Evolutionary conservation across 2,113 vertebrate genomes (phyloP).

Genomic region (Cardinalis cardinalis): DNA sequence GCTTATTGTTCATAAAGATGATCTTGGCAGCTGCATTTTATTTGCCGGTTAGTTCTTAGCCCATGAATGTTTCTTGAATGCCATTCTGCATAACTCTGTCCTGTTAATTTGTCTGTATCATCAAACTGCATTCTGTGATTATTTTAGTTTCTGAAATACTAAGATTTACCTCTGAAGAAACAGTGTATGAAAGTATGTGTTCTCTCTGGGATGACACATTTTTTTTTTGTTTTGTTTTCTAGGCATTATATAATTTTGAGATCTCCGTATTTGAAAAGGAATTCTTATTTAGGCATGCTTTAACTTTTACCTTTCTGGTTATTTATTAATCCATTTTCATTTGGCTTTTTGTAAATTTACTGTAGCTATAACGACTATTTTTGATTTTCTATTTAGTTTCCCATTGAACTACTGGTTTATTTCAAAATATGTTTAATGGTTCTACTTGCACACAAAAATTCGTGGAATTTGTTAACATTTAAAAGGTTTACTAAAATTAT

Average conservation of each 20-base stretch:
- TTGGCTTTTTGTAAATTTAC: not conserved
- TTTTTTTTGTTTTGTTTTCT: not conserved
- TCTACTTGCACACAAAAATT: not conserved
- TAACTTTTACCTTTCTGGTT: not conserved
- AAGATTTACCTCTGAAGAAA: not conserved
- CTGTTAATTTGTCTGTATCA: not conserved
- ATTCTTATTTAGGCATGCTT: not conserved
- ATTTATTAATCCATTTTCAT: not conserved
- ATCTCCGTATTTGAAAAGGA: not conserved
- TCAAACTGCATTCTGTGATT: not conserved
- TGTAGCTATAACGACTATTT: not conserved
- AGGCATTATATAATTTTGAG: not conserved
- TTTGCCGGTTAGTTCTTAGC: not conserved
- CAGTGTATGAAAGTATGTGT: not conserved
- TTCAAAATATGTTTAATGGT: not conserved
- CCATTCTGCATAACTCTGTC: not conserved
- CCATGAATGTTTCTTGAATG: not conserved
- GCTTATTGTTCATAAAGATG: not conserved
- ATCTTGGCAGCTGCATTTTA: not conserved
- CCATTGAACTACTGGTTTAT: not conserved
- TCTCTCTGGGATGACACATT: not conserved
- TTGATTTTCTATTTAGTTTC: not conserved
- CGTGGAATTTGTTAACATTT: not conserved
- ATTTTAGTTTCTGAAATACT: not conserved
- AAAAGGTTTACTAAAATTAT: not conserved